Conservation (phyloP, 2,113 vertebrate genomes). For the Notothenia rossii region DNA sequence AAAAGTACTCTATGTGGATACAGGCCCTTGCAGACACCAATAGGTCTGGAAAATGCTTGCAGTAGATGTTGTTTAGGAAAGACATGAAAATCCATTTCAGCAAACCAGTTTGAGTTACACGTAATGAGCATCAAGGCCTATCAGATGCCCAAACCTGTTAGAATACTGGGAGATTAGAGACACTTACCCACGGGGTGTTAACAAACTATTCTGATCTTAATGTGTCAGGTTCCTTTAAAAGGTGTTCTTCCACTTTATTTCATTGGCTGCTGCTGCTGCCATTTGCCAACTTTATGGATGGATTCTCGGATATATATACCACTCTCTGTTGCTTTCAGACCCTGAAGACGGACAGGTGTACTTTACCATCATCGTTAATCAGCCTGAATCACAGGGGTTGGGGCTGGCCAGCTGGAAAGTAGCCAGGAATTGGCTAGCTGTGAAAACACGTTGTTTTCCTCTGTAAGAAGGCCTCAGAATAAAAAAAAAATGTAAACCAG, state of each 20-base stretch:
- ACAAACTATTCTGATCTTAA: not conserved
- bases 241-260: not conserved
- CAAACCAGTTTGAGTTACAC: not conserved
- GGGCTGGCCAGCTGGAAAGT: not conserved
- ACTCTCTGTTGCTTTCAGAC: no score
- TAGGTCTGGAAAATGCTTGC: not conserved
- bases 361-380: not conserved
- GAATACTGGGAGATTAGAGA: not conserved
- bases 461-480: not conserved
- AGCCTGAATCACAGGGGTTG: not conserved
- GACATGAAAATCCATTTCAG: no score
- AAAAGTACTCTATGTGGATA: not conserved
- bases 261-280: not conserved
- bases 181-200: not conserved
- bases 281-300: not conserved
- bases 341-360: not conserved
- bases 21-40: not conserved
- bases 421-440: not conserved
- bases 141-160: no score
- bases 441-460: not conserved
- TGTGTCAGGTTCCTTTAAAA: not conserved
- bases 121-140: not conserved
- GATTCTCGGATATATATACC: not conserved
- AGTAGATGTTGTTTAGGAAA: not conserved
- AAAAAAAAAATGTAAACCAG: not conserved